Percentiles rank a stretch among this genome's conserved stretches.
Evolutionary conservation across 2,797 vertebrate genomes (phyloP).

Genomic region (Pangasius macronema): DNA sequence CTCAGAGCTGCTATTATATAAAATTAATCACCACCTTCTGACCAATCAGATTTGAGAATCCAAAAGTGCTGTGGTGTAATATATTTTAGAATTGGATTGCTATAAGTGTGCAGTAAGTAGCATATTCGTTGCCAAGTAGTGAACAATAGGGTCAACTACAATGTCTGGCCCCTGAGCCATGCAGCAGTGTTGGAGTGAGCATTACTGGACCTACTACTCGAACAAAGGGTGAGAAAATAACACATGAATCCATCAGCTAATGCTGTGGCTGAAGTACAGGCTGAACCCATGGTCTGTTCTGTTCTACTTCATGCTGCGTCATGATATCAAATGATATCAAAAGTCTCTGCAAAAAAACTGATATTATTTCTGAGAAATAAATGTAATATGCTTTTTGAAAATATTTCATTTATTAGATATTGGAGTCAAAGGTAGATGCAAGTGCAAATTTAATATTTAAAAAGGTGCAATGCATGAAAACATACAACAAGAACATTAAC

Average conservation of each 20-base stretch:
- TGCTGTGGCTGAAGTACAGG: background rate
- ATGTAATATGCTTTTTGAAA: background rate
- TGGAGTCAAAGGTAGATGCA: background rate
- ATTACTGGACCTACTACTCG: background rate
- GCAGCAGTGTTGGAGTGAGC: background rate
- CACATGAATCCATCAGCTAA: background rate
- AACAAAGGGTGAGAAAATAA: background rate
- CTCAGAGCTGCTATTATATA: background rate
- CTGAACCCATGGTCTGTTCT: constrained; percentile 10
- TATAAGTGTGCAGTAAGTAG: background rate
- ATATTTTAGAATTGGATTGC: background rate
- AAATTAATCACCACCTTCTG: background rate
- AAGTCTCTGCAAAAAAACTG: background rate
- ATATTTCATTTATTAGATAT: background rate
- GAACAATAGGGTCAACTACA: background rate
- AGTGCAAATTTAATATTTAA: background rate
- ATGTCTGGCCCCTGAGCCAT: background rate
- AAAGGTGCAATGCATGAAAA: background rate
- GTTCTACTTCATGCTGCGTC: background rate
- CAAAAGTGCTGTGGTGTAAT: background rate
- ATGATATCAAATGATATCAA: background rate
- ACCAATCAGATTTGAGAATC: background rate
- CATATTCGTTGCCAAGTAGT: background rate
- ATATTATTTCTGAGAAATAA: background rate
- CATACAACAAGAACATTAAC: background rate